phyloP scores from a whole-genome alignment of 2,797 vertebrate genomes.

The Cottoperca gobio region DNA sequence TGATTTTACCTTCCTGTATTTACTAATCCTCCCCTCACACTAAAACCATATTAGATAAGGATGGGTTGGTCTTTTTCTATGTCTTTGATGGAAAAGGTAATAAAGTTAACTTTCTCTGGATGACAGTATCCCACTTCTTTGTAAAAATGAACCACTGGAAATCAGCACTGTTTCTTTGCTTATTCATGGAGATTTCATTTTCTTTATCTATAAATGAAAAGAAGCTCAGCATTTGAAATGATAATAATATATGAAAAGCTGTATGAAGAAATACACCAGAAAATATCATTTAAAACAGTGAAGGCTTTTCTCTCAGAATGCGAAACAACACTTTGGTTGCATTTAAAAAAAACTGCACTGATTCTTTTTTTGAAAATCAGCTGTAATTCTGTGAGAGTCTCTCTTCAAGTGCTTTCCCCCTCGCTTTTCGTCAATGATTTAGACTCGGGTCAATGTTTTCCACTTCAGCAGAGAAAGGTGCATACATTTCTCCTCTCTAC shows the following conservation, averaged over 20 bases:
- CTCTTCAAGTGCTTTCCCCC: conserved; percentile 41
- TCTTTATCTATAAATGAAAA: conserved; percentile 2
- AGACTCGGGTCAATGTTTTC: conserved; percentile 64
- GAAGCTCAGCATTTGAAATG: background rate
- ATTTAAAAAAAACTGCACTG: conserved; percentile 13
- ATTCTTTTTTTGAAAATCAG: conserved; percentile 23
- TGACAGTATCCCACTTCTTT: conserved; percentile 19
- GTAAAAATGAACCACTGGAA: background rate
- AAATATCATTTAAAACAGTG: background rate
- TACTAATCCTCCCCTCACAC: conserved; percentile 15
- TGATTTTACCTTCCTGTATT: conserved; percentile 25
- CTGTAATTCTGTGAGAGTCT: conserved; percentile 30
- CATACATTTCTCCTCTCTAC: conserved; percentile 56
- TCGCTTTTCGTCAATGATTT: conserved; percentile 68
- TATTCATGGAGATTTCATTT: background rate
- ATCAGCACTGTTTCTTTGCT: conserved; percentile 5
- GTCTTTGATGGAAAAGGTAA: conserved; percentile 12
- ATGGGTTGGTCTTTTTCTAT: background rate
- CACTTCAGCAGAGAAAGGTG: conserved; percentile 63
- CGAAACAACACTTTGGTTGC: conserved; percentile 7
- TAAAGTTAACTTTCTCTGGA: conserved; percentile 1
- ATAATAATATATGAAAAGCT: background rate
- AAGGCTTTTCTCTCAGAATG: background rate
- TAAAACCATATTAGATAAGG: conserved; percentile 36
- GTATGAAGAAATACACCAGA: background rate